Evolutionary conservation across 1,140 invertebrate genomes (phyloP), one percentile per base, ranked within the genome.

Genomic region (Drosophila suzukii): DNA sequence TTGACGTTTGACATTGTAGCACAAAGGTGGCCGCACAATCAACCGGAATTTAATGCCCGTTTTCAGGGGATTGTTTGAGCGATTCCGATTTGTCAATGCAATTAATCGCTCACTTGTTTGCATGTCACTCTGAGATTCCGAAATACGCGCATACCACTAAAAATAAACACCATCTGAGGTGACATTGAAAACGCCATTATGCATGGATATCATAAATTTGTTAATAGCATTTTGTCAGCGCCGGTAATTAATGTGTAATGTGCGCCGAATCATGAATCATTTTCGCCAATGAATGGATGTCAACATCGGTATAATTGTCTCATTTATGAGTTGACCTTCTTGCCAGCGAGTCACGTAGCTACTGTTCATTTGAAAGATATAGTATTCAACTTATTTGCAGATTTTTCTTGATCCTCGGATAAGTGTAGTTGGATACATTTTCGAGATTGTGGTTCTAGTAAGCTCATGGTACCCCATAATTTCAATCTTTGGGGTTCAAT

Each of bases 51-150:
- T 73, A 71, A 50, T 75, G 74, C 15, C 63, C 81, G 62, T 78
- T 81, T 43, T 51, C 61, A 63, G 66, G 73, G 63, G 66, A 81
- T 75, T 53, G 68, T 66, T 68, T 38, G 44, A 34, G 57, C 32
- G 44, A 34, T 59, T 63, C 71, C 59, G 62, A 75, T 79, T 66
- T 53, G 65, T 68, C 53, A 34, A 6, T 75, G 73, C 84, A 88
- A 88, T 88, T 88, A 89, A 88, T 88, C 78, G 68, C 63, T 84
- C 80, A 84, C 84, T 88, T 88, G 84, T 88, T 88, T 41, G 72
- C 71, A 71, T 83, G 74, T 67, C 78, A 63, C 51, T 51, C 36
- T 49, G 50, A 63, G 27, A 27, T 4, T 2, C 27, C 27, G 27
- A 27, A 27, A 27, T 27, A 27, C 27, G 20, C 27, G 50, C 50